Percentiles rank a stretch among this genome's conserved stretches.
Evolutionary conservation across 2,797 vertebrate species (phyloP).

Genomic region (Limnodromus scolopaceus): DNA sequence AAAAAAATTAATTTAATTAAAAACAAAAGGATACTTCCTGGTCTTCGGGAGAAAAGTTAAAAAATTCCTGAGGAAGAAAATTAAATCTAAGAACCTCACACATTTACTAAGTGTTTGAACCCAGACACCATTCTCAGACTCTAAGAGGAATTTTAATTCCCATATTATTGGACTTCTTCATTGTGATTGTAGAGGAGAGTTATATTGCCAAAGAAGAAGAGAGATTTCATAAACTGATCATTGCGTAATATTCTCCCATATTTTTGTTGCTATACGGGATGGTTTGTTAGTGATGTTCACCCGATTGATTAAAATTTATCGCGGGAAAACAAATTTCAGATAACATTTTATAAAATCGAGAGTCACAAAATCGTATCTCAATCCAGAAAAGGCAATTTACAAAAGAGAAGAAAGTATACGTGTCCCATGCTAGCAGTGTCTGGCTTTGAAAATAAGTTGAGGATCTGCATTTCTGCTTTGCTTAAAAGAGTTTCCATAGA

Average conservation of each 20-base stretch:
- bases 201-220: not conserved
- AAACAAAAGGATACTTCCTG: not conserved
- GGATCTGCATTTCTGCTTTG: not conserved
- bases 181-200: not conserved
- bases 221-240: not conserved
- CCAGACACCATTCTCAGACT: not conserved
- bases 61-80: not conserved
- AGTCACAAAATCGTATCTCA: not conserved
- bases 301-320: not conserved
- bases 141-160: not conserved
- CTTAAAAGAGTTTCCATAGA: not conserved
- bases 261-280: not conserved
- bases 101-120: not conserved
- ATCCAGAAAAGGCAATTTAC: not conserved
- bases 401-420: not conserved
- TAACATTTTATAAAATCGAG: not conserved
- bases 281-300: not conserved
- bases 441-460: not conserved
- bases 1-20: not conserved
- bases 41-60: not conserved
- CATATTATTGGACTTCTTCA: not conserved
- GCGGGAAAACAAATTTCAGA: not conserved
- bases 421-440: not conserved
- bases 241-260: not conserved
- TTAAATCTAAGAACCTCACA: not conserved